Conservation (phyloP, 2,113 vertebrate species). For the Ciconia boyciana region DNA sequence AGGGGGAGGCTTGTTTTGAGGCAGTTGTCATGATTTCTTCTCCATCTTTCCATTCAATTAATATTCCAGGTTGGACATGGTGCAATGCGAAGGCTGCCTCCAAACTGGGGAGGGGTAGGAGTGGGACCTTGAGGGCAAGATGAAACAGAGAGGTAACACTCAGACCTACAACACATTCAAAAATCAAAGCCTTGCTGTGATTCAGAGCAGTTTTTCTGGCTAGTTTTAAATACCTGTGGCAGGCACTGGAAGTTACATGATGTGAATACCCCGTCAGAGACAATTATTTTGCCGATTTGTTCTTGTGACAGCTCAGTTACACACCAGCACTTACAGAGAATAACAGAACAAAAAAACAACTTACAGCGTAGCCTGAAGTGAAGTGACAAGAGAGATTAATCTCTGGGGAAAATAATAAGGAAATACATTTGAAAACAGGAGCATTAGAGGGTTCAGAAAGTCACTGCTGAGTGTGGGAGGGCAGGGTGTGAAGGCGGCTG, state of each 20-base stretch:
- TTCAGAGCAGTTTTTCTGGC: neutral
- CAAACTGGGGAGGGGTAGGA: neutral
- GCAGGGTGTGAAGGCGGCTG: neutral
- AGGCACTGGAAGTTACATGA: slow-evolving; percentile 4
- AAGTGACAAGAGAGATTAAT: slow-evolving; percentile 14
- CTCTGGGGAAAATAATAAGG: slow-evolving; percentile 15
- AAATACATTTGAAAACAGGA: slow-evolving; percentile 10
- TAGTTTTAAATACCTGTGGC: slow-evolving; percentile 5
- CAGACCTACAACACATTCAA: neutral
- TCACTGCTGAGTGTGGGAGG: neutral
- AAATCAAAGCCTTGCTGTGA: neutral
- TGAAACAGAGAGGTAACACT: neutral
- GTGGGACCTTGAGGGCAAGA: neutral
- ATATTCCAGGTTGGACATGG: neutral
- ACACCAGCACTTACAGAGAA: slow-evolving; percentile 1
- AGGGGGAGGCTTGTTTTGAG: neutral
- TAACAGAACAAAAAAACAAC: slow-evolving; percentile 15
- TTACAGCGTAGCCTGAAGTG: slow-evolving; percentile 16
- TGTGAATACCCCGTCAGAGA: neutral
- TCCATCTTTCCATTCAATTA: neutral
- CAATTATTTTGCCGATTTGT: slow-evolving; percentile 17
- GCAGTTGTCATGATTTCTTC: neutral
- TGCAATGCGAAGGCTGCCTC: neutral
- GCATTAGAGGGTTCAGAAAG: slow-evolving; percentile 6
- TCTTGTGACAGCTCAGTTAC: slow-evolving; percentile 33